Evolutionary conservation across 2,113 vertebrate genomes (phyloP).

Genomic region (Lophura nycthemera): DNA sequence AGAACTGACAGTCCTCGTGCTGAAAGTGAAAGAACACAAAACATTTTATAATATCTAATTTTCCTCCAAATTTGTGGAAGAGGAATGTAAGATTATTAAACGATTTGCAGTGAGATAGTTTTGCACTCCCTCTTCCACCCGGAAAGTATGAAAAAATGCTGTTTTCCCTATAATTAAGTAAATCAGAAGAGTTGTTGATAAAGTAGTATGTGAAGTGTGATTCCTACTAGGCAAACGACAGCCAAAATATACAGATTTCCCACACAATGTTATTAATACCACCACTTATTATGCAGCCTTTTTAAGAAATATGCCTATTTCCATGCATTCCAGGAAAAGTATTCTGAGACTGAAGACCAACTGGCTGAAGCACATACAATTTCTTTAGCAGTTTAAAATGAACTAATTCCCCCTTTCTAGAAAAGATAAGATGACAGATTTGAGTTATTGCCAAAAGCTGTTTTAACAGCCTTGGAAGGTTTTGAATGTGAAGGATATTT

Average conservation of each 20-base stretch:
- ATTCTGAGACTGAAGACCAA: background rate
- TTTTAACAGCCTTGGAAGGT: background rate
- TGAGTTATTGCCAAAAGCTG: background rate
- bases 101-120: slow-evolving; percentile 35
- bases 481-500: background rate
- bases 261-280: background rate
- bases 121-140: slow-evolving; percentile 46
- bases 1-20: background rate
- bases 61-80: slow-evolving; percentile 52
- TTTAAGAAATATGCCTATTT: background rate
- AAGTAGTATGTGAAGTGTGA: background rate
- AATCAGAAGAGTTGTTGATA: slow-evolving; percentile 12
- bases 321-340: background rate
- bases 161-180: slow-evolving; percentile 59
- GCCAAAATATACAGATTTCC: background rate
- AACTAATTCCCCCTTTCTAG: background rate
- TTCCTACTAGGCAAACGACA: background rate
- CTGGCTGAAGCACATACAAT: background rate
- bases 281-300: background rate
- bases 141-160: slow-evolving; percentile 28
- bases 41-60: slow-evolving; percentile 49
- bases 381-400: background rate
- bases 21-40: slow-evolving; percentile 49
- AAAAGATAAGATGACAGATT: background rate
- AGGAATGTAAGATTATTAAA: slow-evolving; percentile 53